A percentile compares a stretch with the other conserved stretches of the same genome.
Conservation (phyloP, 2,113 vertebrate genomes). For the Pogonocichla stellata region DNA sequence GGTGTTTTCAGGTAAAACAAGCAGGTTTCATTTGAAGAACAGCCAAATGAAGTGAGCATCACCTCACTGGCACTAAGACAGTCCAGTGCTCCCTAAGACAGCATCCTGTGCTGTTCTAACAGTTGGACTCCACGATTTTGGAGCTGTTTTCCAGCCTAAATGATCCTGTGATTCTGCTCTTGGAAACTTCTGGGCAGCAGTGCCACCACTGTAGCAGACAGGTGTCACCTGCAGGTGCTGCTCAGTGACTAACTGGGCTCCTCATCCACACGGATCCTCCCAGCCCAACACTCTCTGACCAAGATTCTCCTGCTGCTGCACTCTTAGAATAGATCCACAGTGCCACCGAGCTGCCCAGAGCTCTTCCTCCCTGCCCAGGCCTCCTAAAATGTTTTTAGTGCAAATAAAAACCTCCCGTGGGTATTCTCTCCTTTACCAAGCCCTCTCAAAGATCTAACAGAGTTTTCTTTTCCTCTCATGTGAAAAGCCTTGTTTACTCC, state of each 20-base stretch:
- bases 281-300: background rate
- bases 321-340: background rate
- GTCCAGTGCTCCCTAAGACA: background rate
- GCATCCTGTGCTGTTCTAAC: background rate
- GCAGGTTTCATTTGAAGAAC: background rate
- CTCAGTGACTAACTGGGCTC: rapidly evolving
- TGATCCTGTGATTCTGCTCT: background rate
- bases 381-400: background rate
- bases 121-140: rapidly evolving
- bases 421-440: background rate
- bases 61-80: rapidly evolving
- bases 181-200: background rate
- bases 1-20: background rate
- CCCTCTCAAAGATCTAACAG: background rate
- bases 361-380: background rate
- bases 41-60: rapidly evolving
- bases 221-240: background rate
- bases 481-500: background rate
- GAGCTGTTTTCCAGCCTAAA: background rate
- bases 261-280: background rate
- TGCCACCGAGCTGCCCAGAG: background rate
- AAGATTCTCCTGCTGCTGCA: background rate
- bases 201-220: rapidly evolving
- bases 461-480: background rate
- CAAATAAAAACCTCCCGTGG: background rate